phyloP scores from a whole-genome alignment of 2,888 invertebrate genomes.

The Brenthis ino region DNA sequence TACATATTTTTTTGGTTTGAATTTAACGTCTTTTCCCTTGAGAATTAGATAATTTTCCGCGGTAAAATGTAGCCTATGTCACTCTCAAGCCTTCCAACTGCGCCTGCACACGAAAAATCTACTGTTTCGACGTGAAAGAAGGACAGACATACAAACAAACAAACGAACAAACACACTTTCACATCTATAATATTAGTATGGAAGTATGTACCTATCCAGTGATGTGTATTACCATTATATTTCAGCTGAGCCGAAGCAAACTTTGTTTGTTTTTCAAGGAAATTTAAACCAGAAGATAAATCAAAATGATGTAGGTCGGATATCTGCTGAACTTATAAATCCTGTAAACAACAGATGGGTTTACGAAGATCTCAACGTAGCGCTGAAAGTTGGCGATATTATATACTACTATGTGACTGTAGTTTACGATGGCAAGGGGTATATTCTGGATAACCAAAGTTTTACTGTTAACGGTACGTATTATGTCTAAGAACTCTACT shows the following conservation, averaged over 20 bases:
- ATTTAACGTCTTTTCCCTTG: no score
- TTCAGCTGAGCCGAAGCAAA: slow-evolving; percentile 75
- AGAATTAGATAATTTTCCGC: no score
- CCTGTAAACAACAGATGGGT: slow-evolving; percentile 77
- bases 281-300: slow-evolving; percentile 81
- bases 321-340: slow-evolving; percentile 69
- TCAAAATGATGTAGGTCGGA: slow-evolving; percentile 75
- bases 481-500: background rate
- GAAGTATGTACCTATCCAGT: no score
- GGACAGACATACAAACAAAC: no score
- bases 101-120: no score
- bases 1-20: no score
- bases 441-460: slow-evolving; percentile 64
- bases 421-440: slow-evolving; percentile 73
- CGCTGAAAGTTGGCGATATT: slow-evolving; percentile 78
- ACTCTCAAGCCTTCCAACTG: no score
- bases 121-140: no score
- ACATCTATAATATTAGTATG: no score
- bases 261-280: slow-evolving; percentile 85
- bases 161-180: no score
- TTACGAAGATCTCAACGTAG: slow-evolving; percentile 66
- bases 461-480: slow-evolving; percentile 68
- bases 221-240: slow-evolving; percentile 17
- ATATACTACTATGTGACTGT: slow-evolving; percentile 84
- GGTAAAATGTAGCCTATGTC: no score